These are phyloP conservation scores for Cygnus olor DNA, from an alignment of 2,797 vertebrate genomes.

Conservation along the genomic window DNA sequence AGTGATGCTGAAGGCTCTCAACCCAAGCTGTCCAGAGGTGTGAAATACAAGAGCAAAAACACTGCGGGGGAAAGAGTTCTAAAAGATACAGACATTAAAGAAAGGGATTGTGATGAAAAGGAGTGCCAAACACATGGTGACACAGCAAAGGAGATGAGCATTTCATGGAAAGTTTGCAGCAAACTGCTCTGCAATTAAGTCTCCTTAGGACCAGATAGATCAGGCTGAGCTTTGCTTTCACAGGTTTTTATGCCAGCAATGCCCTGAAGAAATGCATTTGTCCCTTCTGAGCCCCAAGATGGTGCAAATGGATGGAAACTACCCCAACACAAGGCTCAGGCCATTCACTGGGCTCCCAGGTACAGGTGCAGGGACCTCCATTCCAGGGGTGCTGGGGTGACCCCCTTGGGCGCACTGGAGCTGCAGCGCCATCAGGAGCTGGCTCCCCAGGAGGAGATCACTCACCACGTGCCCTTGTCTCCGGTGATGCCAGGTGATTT, in stretches of 20 bases:
- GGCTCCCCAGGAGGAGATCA: neutral
- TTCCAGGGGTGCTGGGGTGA: rapidly evolving
- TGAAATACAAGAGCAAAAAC: neutral
- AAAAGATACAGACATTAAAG: neutral
- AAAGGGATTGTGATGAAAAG: neutral
- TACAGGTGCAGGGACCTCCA: rapidly evolving
- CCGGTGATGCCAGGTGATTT: conserved; percentile 32
- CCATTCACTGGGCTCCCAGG: neutral
- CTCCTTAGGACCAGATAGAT: neutral
- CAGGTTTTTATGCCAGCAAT: neutral
- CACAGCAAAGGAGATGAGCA: neutral
- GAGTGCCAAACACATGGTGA: neutral
- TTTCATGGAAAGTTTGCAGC: neutral
- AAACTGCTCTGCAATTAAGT: neutral
- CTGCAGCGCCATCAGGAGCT: rapidly evolving
- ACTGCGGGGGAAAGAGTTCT: neutral
- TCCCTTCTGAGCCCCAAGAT: neutral
- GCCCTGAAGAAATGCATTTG: neutral
- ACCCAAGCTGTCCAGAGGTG: neutral
- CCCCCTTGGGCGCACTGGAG: neutral
- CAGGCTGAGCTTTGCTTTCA: neutral
- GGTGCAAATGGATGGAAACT: neutral
- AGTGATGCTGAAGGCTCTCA: neutral
- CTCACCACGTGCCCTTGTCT: neutral
- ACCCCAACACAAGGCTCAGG: neutral